phyloP scores from a whole-genome alignment of 2,888 invertebrate genomes.

The Acrobasis suavella region DNA sequence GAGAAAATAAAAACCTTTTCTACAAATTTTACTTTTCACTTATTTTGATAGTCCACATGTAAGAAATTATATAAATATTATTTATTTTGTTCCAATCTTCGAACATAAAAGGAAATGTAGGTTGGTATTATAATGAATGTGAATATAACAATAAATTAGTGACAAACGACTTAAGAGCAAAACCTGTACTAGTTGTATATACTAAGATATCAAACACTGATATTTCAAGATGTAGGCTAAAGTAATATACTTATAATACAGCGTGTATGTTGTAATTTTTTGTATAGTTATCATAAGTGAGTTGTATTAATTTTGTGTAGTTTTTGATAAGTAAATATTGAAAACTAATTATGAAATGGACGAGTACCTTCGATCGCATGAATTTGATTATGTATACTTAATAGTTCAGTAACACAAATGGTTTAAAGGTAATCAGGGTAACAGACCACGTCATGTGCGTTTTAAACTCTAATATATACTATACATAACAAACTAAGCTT shows the following conservation, averaged over 20 bases:
- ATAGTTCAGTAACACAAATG: constrained; percentile 35
- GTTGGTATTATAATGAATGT: constrained; percentile 58
- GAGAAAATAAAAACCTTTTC: too few species aligned
- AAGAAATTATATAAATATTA: constrained; percentile 12
- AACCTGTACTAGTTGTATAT: constrained; percentile 61
- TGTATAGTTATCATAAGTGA: constrained; percentile 75
- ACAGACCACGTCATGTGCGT: constrained; percentile 48
- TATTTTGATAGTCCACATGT: too few species aligned
- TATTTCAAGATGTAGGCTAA: constrained; percentile 60
- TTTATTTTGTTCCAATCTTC: constrained; percentile 40
- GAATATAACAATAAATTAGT: constrained; percentile 78
- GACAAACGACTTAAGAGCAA: constrained; percentile 63
- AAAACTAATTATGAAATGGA: constrained; percentile 64
- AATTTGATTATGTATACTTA: constrained; percentile 15
- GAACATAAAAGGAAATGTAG: constrained; percentile 54
- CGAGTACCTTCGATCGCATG: constrained; percentile 52
- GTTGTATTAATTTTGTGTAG: constrained; percentile 72
- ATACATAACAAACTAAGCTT: background rate
- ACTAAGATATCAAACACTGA: constrained; percentile 54
- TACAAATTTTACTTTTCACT: too few species aligned
- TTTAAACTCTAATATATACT: constrained; percentile 11
- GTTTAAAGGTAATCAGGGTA: constrained; percentile 76
- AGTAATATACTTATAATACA: constrained; percentile 45
- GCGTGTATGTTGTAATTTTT: constrained; percentile 72
- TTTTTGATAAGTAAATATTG: constrained; percentile 81